Evolutionary conservation across 2,797 vertebrate species (phyloP).

Genomic region (Notamacropus eugenii): DNA sequence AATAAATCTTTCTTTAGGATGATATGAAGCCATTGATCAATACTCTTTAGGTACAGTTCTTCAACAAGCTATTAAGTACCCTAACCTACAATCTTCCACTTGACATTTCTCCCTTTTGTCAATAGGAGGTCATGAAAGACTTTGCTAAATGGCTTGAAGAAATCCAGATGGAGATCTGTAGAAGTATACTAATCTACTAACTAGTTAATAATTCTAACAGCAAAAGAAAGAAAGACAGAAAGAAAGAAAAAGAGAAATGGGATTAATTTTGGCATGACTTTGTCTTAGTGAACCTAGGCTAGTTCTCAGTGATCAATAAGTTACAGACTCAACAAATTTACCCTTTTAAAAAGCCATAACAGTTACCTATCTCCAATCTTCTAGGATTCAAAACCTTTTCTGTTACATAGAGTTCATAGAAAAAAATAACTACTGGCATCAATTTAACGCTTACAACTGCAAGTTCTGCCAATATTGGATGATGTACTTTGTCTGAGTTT

Average conservation of each 20-base stretch:
- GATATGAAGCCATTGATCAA: neutral
- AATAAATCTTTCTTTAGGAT: neutral
- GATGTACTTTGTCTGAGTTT: neutral
- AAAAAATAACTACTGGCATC: neutral
- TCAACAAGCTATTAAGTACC: neutral
- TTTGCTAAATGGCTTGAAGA: neutral
- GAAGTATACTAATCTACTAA: neutral
- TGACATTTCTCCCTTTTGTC: neutral
- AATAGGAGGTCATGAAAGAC: neutral
- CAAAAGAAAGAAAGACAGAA: too few species aligned
- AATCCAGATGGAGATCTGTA: neutral
- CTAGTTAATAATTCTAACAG: neutral
- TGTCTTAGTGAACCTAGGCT: neutral
- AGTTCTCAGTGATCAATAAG: neutral
- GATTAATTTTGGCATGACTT: neutral
- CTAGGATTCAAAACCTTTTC: neutral
- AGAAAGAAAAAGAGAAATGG: neutral
- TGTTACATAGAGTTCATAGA: neutral
- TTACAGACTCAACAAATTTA: neutral
- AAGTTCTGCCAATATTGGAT: neutral
- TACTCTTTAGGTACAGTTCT: neutral
- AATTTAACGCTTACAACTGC: neutral
- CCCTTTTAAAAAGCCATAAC: neutral
- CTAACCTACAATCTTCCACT: neutral
- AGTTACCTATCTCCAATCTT: neutral